Conservation (phyloP, 2,888 invertebrate genomes). For the Erebia aethiops region DNA sequence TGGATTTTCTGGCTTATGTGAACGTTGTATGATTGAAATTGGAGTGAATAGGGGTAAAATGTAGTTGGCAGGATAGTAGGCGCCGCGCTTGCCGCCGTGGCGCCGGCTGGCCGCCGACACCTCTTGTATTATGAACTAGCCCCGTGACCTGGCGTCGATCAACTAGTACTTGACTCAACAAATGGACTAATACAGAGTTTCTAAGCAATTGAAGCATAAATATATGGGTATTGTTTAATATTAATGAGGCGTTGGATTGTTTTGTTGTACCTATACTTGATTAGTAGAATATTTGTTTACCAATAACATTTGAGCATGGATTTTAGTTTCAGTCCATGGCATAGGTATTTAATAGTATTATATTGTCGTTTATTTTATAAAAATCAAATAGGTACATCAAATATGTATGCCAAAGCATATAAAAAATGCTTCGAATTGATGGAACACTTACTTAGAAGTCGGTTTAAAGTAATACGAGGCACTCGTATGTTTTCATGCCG, state of each 20-base stretch:
- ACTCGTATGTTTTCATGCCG: too few relatives aligned
- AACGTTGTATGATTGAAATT: constrained; percentile 45
- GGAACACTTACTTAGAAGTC: too few relatives aligned
- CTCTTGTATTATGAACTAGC: constrained; percentile 82
- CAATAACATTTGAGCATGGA: too few relatives aligned
- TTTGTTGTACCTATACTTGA: constrained; percentile 8
- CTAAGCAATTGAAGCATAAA: constrained; percentile 59
- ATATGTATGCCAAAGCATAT: too few relatives aligned
- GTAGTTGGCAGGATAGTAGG: constrained; percentile 75
- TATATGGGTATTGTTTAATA: constrained; percentile 51
- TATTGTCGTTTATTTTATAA: too few relatives aligned
- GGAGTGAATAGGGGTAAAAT: constrained; percentile 42
- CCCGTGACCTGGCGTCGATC: constrained; percentile 80
- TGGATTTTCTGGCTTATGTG: constrained; percentile 42
- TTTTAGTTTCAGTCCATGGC: too few relatives aligned
- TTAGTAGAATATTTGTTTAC: not conserved
- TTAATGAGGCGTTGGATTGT: constrained; percentile 37
- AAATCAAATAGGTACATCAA: too few relatives aligned
- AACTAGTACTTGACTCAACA: constrained; percentile 76
- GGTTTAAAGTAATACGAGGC: too few relatives aligned
- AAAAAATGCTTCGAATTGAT: too few relatives aligned
- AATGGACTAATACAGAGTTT: constrained; percentile 65
- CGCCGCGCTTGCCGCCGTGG: constrained; percentile 77
- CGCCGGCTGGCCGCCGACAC: constrained; percentile 81
- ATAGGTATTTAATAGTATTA: too few relatives aligned